A percentile compares a stretch with the other conserved stretches of the same genome.
phyloP scores from a whole-genome alignment of 1,140 invertebrate species.

The Neoseiulus cucumeris region DNA sequence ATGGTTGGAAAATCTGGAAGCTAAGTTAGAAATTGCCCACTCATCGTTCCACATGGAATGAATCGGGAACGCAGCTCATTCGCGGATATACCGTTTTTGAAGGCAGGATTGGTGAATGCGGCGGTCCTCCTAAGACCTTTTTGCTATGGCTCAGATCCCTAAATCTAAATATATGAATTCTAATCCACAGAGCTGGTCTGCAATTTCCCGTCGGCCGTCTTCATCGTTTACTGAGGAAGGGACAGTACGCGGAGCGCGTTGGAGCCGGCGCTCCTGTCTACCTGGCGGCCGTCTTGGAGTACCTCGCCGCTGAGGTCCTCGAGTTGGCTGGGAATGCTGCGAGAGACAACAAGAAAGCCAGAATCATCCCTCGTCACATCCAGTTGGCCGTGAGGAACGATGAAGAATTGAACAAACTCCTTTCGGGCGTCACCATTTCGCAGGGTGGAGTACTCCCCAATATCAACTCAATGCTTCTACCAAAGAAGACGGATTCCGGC shows the following conservation, averaged over 20 bases:
- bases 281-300: constrained; percentile 38
- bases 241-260: constrained; percentile 44
- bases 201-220: constrained; percentile 35
- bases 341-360: constrained; percentile 26
- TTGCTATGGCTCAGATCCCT: not conserved
- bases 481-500: not conserved
- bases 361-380: constrained; percentile 56
- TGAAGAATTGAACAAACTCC: constrained; percentile 52
- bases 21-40: too few species aligned
- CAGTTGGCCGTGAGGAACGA: constrained; percentile 59
- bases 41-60: too few species aligned
- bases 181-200: constrained; percentile 36
- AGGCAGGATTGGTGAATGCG: constrained; percentile 79
- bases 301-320: constrained; percentile 44
- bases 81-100: constrained; percentile 63
- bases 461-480: not conserved
- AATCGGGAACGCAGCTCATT: too few species aligned
- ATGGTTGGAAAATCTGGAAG: too few species aligned
- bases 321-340: constrained; percentile 32
- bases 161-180: too few species aligned
- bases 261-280: constrained; percentile 47
- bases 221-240: not conserved
- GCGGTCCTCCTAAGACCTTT: constrained; percentile 57
- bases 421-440: constrained; percentile 57
- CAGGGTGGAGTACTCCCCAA: constrained; percentile 8